phyloP scores from a whole-genome alignment of 2,888 invertebrate species.

The Eristalinus sepulchralis region DNA sequence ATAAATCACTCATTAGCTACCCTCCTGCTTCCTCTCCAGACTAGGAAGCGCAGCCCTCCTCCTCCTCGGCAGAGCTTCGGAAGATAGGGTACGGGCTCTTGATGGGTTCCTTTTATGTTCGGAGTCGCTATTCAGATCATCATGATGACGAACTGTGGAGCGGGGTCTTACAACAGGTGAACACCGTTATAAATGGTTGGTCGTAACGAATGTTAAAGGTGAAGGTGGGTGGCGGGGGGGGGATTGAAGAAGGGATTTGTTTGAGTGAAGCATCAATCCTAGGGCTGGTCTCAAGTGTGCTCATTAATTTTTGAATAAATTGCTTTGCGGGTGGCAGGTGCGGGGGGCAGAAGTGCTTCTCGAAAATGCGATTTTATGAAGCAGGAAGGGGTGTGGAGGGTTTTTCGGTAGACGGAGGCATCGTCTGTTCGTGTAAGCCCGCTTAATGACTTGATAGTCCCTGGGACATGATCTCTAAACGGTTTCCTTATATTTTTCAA shows the following conservation, averaged over 20 bases:
- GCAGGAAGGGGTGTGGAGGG: neutral
- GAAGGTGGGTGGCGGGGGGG: neutral
- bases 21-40: neutral
- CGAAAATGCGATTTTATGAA: neutral
- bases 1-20: constrained; percentile 68
- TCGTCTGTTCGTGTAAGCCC: neutral
- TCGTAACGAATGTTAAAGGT: neutral
- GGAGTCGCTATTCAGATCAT: constrained; percentile 37
- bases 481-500: neutral
- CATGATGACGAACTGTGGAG: constrained; percentile 45
- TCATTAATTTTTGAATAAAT: constrained; percentile 48
- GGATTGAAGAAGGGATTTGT: neutral
- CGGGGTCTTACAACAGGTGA: constrained; percentile 38
- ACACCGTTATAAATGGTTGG: constrained; percentile 22
- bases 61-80: neutral
- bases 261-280: constrained; percentile 27
- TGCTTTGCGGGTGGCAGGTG: neutral
- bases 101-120: constrained; percentile 16
- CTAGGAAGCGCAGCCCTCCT: neutral
- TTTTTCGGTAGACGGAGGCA: neutral
- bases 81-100: neutral
- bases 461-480: neutral
- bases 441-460: neutral
- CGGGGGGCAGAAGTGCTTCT: neutral
- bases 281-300: constrained; percentile 22